These are phyloP conservation scores for Hydroisotoma schaefferi DNA, from an alignment of 2,888 invertebrate genomes.

Conservation along the genomic window DNA sequence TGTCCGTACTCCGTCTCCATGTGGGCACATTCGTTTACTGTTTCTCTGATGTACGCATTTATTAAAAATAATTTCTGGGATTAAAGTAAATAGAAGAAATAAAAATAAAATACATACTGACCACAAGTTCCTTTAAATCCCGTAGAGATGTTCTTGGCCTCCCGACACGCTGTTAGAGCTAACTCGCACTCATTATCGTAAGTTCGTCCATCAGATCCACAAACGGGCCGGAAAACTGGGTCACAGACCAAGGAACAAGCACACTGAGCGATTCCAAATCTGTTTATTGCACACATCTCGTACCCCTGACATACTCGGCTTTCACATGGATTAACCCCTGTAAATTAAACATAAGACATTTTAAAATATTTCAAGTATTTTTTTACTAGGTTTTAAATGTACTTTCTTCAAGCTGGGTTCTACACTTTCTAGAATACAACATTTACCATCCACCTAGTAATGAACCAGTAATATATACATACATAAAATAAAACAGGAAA, in stretches of 20 bases:
- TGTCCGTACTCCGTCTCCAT: no score
- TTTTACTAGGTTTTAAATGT: no score
- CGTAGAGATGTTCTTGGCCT: conserved; percentile 56
- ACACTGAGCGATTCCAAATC: conserved; percentile 76
- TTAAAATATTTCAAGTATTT: no score
- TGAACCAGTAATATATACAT: no score
- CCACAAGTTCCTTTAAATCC: conserved; percentile 67
- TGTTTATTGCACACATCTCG: conserved; percentile 77
- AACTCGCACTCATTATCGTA: conserved; percentile 57
- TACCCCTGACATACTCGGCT: conserved; percentile 71
- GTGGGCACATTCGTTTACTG: no score
- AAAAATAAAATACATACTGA: conserved; percentile 50
- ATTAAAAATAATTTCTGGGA: no score
- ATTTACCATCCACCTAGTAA: no score
- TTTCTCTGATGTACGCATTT: no score
- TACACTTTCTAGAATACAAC: no score
- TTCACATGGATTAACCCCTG: conserved; percentile 77
- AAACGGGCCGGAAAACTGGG: conserved; percentile 64
- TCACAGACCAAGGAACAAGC: conserved; percentile 79
- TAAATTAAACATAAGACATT: no score
- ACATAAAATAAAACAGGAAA: no score
- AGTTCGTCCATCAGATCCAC: conserved; percentile 54
- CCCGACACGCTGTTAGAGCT: conserved; percentile 53
- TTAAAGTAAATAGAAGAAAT: not conserved
- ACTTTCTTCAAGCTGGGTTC: no score